phyloP scores from a whole-genome alignment of 2,888 invertebrate species.

The Atethmia centrago region DNA sequence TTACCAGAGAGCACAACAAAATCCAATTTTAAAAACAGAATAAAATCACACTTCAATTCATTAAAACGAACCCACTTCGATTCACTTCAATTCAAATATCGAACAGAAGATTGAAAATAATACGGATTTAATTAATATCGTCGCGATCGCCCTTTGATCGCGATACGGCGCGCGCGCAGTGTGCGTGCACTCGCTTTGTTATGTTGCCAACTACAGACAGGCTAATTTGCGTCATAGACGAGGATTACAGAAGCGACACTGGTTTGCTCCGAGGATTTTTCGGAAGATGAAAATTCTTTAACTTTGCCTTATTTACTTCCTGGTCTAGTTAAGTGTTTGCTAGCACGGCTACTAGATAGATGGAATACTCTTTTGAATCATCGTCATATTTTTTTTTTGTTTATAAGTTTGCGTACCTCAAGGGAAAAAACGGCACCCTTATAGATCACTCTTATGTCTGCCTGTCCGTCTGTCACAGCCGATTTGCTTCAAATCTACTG shows the following conservation, averaged over 20 bases:
- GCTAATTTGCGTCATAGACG: constrained; percentile 26
- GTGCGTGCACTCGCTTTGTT: constrained; percentile 46
- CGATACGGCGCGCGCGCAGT: constrained; percentile 51
- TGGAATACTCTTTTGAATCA: not conserved
- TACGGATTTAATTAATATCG: constrained; percentile 39
- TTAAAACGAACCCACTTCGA: constrained; percentile 9
- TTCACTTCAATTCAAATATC: constrained; percentile 47
- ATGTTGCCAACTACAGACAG: constrained; percentile 46
- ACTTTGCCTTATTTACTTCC: not conserved
- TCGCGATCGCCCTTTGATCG: constrained; percentile 45
- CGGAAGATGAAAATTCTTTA: not conserved
- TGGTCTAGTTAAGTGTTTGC: not conserved
- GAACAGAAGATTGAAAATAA: constrained; percentile 27
- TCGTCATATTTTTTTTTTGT: no score
- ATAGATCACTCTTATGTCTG: no score
- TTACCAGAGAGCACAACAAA: constrained; percentile 36
- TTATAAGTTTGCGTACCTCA: no score
- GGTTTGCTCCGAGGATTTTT: not conserved
- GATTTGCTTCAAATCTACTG: no score
- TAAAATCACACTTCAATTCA: constrained; percentile 1
- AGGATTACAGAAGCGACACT: constrained; percentile 28
- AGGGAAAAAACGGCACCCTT: no score
- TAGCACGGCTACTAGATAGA: not conserved
- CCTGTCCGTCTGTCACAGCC: no score
- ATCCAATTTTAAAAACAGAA: constrained; percentile 11